Percentiles rank a stretch among this genome's conserved stretches.
These are phyloP conservation scores for Drosophila recens DNA, from an alignment of 2,888 invertebrate genomes.

Conservation along the genomic window DNA sequence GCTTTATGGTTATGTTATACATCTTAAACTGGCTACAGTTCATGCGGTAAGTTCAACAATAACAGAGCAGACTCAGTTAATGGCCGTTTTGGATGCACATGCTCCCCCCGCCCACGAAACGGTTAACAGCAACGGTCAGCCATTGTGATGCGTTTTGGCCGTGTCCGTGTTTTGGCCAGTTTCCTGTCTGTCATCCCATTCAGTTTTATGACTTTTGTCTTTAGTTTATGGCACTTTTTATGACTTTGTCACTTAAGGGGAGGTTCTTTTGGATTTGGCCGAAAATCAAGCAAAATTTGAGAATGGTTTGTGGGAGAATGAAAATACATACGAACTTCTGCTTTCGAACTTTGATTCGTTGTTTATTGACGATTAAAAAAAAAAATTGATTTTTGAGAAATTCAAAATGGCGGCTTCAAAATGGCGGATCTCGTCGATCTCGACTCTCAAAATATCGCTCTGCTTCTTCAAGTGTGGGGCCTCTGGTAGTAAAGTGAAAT, in stretches of 20 bases:
- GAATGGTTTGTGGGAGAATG: too few species aligned
- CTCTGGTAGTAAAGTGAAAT: too few species aligned
- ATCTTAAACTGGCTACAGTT: neutral
- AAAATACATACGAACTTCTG: too few species aligned
- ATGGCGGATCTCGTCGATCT: too few species aligned
- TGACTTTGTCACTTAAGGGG: slow-evolving; percentile 49
- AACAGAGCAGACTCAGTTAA: slow-evolving; percentile 15
- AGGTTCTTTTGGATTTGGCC: too few species aligned
- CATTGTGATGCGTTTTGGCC: slow-evolving; percentile 21
- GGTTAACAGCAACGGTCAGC: neutral
- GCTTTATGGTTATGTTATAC: slow-evolving; percentile 6
- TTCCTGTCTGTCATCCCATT: slow-evolving; percentile 26
- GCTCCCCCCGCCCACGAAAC: neutral
- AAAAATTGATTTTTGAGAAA: too few species aligned
- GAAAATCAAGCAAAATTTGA: too few species aligned
- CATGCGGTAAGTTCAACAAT: slow-evolving; percentile 38
- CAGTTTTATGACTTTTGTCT: slow-evolving; percentile 60
- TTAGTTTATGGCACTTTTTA: slow-evolving; percentile 63
- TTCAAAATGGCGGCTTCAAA: too few species aligned
- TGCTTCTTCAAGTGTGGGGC: too few species aligned
- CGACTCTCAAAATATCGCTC: too few species aligned
- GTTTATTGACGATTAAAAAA: too few species aligned
- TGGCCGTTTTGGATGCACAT: slow-evolving; percentile 31
- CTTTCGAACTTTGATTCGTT: too few species aligned
- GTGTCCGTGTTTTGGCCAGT: slow-evolving; percentile 8